Base-by-base conservation (phyloP, 2,888 invertebrate genomes). In the Agelastica alni region DNA sequence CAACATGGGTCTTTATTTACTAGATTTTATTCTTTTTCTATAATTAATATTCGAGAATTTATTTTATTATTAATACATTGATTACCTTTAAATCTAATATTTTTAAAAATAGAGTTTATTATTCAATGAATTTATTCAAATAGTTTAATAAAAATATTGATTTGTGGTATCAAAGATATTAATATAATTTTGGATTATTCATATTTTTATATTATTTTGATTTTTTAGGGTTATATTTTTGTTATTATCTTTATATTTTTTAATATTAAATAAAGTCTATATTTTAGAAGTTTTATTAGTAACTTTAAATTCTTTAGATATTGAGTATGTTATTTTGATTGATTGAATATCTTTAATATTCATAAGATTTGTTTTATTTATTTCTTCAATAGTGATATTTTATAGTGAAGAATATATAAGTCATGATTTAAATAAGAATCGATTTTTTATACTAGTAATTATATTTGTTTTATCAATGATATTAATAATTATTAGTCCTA, bases 401-500 rank as follows among this genome's bases (percentile, higher is more conserved):
- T 87, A 86, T 78, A 84, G 83, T 72, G 76, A 78, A 61, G 79
- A 81, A 43, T 88, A 87, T 82, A 87, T 87, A 76, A 58, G 2
- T 13, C 75, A 74, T 0, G 85, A 86, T 72, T 67, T 75, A 66
- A 5, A 22, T 22, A 79, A 82, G 68, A 77, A 76, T 74, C 85
- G 85, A 1, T 87, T 88, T 84, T 81, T 84, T 79, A 73, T 81
- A 67, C 78, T 86, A 74, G 80, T 87, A 51, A 75, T 84, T 69
- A 75, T 85, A 74, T 86, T 88, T 84, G 81, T 87, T 53, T 68
- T 82, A 61, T 86, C 85, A 87, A 78, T n/a, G n/a, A n/a, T n/a
- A n/a, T n/a, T n/a, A n/a, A n/a, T n/a, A n/a, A n/a, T n/a, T n/a
- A n/a, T n/a, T n/a, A n/a, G n/a, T n/a, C n/a, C n/a, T n/a, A n/a